Conservation (phyloP, 2,797 vertebrate genomes). For the Rhynchonycteris naso region DNA sequence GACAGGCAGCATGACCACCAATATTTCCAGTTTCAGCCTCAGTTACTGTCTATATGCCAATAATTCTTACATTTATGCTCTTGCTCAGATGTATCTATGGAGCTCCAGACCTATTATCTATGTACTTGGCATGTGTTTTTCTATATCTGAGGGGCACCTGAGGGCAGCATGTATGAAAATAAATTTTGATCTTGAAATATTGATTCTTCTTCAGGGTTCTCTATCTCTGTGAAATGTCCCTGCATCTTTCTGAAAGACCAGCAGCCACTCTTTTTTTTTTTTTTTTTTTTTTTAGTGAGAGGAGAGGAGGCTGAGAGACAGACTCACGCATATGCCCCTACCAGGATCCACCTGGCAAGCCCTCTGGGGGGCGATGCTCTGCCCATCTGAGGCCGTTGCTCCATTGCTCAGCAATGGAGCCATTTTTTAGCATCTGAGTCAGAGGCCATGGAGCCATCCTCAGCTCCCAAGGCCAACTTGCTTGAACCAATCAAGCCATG, state of each 20-base stretch:
- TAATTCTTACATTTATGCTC: background rate
- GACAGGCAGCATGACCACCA: too few species aligned
- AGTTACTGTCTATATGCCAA: background rate
- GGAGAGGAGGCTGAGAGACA: too few species aligned
- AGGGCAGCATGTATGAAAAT: background rate
- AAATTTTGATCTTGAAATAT: background rate
- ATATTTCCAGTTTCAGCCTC: background rate
- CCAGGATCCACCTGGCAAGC: too few species aligned
- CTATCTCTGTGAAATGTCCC: background rate
- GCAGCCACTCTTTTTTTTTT: background rate
- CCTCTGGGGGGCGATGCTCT: too few species aligned
- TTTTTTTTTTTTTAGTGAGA: too few species aligned
- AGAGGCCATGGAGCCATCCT: too few species aligned
- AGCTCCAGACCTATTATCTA: background rate
- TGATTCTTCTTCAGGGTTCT: background rate
- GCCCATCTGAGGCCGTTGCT: too few species aligned
- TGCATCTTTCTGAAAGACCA: background rate
- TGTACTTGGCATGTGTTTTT: background rate
- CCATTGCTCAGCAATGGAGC: too few species aligned
- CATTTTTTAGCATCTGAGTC: too few species aligned
- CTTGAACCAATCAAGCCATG: too few species aligned
- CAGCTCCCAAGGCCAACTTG: too few species aligned
- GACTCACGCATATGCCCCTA: too few species aligned
- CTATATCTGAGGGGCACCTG: background rate
- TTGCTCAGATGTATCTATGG: background rate